Conservation (phyloP, 1,140 invertebrate genomes). For the Sarcophaga bullata region DNA sequence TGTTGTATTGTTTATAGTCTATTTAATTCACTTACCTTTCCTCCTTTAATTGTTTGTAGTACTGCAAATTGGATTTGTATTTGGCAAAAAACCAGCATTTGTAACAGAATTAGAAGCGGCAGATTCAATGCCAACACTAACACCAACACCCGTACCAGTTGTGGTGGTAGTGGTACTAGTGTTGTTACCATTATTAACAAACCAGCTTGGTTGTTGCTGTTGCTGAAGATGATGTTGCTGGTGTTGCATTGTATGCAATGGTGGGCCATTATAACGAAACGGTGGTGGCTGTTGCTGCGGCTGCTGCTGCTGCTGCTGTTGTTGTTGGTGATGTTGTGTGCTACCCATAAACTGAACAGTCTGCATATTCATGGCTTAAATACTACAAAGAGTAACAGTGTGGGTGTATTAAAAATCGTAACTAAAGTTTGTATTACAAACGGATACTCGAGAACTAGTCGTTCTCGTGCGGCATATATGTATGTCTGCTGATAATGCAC, state of each 20-base stretch:
- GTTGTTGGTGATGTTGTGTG: neutral
- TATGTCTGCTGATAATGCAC: neutral
- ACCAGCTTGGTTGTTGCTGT: slow-evolving; percentile 22
- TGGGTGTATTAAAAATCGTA: neutral
- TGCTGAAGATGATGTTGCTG: slow-evolving; percentile 14
- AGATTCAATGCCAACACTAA: slow-evolving; percentile 2
- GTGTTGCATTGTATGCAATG: slow-evolving; percentile 33
- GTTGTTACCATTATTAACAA: slow-evolving; percentile 20
- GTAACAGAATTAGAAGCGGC: slow-evolving; percentile 4
- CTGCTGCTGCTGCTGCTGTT: neutral
- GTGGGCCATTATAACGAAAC: slow-evolving; percentile 31
- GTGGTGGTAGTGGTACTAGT: neutral
- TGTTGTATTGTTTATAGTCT: slow-evolving; percentile 8
- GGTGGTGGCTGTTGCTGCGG: neutral
- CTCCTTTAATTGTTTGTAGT: slow-evolving; percentile 39
- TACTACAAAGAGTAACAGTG: neutral
- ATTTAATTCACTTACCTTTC: slow-evolving; percentile 41
- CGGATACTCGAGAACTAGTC: no score
- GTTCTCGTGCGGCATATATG: no score
- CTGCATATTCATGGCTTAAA: slow-evolving; percentile 34
- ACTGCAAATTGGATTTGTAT: slow-evolving; percentile 37
- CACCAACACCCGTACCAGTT: neutral
- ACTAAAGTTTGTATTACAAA: no score
- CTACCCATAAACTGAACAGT: slow-evolving; percentile 33
- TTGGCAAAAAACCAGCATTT: slow-evolving; percentile 39